Evolutionary conservation across 2,113 vertebrate genomes (phyloP), one percentile per base, ranked within the genome.

Genomic region (Pseudorhombus dupliciocellatus): DNA sequence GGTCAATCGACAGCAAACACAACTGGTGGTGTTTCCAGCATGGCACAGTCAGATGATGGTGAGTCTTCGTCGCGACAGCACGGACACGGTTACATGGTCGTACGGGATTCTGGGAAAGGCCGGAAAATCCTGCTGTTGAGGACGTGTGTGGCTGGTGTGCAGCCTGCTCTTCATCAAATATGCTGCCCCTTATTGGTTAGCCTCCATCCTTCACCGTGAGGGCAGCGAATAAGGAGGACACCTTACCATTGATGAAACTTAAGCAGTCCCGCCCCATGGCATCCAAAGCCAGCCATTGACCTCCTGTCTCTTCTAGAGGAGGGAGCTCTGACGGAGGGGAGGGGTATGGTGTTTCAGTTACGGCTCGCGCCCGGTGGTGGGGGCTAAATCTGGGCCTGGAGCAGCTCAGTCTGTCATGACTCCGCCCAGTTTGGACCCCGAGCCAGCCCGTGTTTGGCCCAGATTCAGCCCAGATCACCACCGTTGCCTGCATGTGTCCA

Each of bases 241-340:
- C 90, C 90, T 92, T 92, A 91, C 91, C 91, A 89, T 92, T 90
- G 88, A 89, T 91, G 90, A 92, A 90, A 84, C 86, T 86, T 88
- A 91, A 69, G 87, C n/a, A 66, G 85, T 88, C 80, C 80, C 2
- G 73, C 84, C 84, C 83, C 74, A 80, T 74, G 87, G 81, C 83
- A 44, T 89, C 69, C 89, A 67, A 81, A 84, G 80, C 89, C 87
- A 92, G 88, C 90, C 87, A 92, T 24, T 91, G 87, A 91, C 90
- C 90, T 88, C 87, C 79, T 62, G 89, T 84, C 80, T 89, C 89
- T 85, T 91, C 88, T 90, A 92, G 83, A 87, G 86, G 88, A 84
- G 87, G 83, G 80, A 90, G 81, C 72, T 91, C 90, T 88, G 88
- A 87, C 81, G 52, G 52, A 53, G 52, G 89, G 87, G 89, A 78